These are phyloP conservation scores for Plectus sambesii DNA, from an alignment of 1,140 invertebrate genomes.

Conservation along the genomic window DNA sequence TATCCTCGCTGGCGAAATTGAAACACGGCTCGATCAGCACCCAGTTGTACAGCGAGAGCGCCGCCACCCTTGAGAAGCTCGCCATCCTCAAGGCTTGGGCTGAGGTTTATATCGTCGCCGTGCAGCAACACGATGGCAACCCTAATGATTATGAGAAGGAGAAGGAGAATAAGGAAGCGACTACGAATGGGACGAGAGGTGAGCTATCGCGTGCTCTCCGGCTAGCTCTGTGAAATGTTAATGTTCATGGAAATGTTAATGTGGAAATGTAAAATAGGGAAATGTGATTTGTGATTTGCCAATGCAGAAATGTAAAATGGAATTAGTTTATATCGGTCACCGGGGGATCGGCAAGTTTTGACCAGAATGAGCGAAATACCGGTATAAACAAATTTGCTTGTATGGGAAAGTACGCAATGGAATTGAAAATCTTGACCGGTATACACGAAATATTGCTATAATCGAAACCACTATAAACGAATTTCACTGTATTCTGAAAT, in stretches of 20 bases:
- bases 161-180: conserved; percentile 51
- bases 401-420: no score
- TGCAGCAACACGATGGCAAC: conserved; percentile 55
- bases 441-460: no score
- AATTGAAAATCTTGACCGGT: no score
- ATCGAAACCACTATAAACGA: no score
- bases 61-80: conserved; percentile 85
- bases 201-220: no score
- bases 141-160: conserved; percentile 18
- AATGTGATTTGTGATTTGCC: conserved; percentile 15
- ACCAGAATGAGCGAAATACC: no score
- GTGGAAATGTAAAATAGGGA: conserved; percentile 52
- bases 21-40: conserved; percentile 57
- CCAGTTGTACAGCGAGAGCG: conserved; percentile 79
- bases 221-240: no score
- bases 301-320: conserved; percentile 6
- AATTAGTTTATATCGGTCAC: no score
- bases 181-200: conserved; percentile 55
- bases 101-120: conserved; percentile 78
- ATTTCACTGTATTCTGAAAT: no score
- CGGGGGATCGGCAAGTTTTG: no score
- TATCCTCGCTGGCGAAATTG: conserved; percentile 83
- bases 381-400: no score
- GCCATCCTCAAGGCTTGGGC: conserved; percentile 98
- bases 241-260: no score